Evolutionary conservation across 2,797 vertebrate species (phyloP).

Genomic region (Loriculus beryllinus): DNA sequence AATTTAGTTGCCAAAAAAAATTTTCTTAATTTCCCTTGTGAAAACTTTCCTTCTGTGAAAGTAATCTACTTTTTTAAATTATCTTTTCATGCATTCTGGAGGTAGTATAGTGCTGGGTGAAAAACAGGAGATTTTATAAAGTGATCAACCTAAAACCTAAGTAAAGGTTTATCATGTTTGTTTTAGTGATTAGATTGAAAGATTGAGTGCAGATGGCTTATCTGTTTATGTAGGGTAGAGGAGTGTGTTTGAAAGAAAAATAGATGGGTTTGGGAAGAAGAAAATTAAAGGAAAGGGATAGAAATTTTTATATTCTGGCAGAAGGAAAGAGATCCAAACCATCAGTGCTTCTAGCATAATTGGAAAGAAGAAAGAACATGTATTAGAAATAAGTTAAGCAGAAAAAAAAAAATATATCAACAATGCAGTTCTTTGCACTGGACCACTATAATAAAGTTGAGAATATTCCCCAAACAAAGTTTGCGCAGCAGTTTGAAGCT

Average conservation of each 20-base stretch:
- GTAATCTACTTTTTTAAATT: background rate
- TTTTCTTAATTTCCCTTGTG: background rate
- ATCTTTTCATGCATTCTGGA: background rate
- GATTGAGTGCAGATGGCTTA: background rate
- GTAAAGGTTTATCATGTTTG: background rate
- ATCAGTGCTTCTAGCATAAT: background rate
- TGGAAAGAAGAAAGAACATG: background rate
- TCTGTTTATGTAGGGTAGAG: background rate
- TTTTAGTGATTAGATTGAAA: background rate
- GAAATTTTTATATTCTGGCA: background rate
- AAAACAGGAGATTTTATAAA: background rate
- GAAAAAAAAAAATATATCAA: background rate
- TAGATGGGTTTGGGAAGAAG: background rate
- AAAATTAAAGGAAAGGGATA: background rate
- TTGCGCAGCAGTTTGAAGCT: background rate
- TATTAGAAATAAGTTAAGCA: background rate
- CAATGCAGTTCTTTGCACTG: background rate
- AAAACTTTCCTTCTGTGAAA: background rate
- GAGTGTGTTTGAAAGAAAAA: background rate
- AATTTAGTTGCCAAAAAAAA: background rate
- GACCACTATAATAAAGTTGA: background rate
- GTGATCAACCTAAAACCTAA: background rate
- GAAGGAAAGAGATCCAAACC: background rate
- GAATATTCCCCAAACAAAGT: background rate
- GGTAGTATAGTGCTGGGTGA: background rate